Percentiles rank a stretch among this genome's conserved stretches.
These are phyloP conservation scores for Acanthopagrus latus DNA, from an alignment of 2,797 vertebrate genomes.

Conservation along the genomic window DNA sequence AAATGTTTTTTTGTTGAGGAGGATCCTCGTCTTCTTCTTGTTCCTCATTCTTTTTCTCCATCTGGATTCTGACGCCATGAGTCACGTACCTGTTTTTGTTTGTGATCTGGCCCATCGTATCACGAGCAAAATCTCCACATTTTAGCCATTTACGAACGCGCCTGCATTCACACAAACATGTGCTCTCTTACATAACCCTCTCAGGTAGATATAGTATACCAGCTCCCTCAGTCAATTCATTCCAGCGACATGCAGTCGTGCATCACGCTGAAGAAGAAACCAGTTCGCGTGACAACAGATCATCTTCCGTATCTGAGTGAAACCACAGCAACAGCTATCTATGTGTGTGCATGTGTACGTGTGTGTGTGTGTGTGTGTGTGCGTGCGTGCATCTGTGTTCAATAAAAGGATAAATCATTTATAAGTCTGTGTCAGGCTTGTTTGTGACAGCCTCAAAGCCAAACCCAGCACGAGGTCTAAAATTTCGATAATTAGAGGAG, in stretches of 20 bases:
- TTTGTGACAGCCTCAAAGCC: slow-evolving; percentile 49
- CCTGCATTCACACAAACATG: slow-evolving; percentile 3
- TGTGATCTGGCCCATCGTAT: slow-evolving; percentile 26
- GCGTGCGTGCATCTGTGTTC: slow-evolving; percentile 37
- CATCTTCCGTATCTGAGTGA: slow-evolving; percentile 55
- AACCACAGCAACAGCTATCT: slow-evolving; percentile 59
- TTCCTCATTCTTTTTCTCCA: slow-evolving; percentile 5
- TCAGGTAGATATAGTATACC: slow-evolving; percentile 4
- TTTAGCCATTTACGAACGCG: slow-evolving; percentile 16
- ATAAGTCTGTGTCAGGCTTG: slow-evolving; percentile 45
- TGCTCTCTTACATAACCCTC: slow-evolving; percentile 25
- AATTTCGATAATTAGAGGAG: slow-evolving; percentile 38
- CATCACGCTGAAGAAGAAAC: slow-evolving; percentile 34
- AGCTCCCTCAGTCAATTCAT: slow-evolving; percentile 19
- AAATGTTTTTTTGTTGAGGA: neutral
- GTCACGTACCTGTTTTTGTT: slow-evolving; percentile 53
- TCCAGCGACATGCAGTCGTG: slow-evolving; percentile 9
- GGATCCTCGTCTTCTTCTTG: slow-evolving; percentile 2
- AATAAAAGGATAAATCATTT: slow-evolving; percentile 59
- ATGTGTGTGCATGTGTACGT: slow-evolving; percentile 24
- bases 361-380: slow-evolving; percentile 18
- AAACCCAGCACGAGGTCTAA: slow-evolving; percentile 34
- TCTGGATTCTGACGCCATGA: slow-evolving; percentile 41
- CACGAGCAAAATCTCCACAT: slow-evolving; percentile 21
- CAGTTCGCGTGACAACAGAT: slow-evolving; percentile 63